These are phyloP conservation scores for Lerema accius DNA, from an alignment of 1,140 invertebrate genomes.

Conservation along the genomic window DNA sequence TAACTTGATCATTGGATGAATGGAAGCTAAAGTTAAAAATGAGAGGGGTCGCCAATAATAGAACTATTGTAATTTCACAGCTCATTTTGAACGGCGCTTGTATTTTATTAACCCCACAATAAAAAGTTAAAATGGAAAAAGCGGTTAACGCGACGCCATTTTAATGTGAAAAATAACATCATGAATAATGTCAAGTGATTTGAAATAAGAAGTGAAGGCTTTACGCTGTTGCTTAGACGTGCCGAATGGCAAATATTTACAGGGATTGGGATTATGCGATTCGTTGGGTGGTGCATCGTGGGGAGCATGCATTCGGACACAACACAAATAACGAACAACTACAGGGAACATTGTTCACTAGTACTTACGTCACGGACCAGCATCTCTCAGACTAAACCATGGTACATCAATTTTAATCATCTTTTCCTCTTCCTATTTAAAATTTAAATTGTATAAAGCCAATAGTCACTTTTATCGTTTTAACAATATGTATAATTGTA, in stretches of 20 bases:
- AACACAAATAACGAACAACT: conserved; percentile 55
- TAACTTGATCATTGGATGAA: conserved; percentile 7
- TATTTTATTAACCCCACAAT: neutral
- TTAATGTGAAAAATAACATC: neutral
- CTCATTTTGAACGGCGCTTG: neutral
- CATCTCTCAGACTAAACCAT: conserved; percentile 33
- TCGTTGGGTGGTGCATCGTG: conserved; percentile 45
- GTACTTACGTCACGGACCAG: conserved; percentile 59
- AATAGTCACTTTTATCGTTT: conserved; percentile 54
- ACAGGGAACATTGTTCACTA: conserved; percentile 64
- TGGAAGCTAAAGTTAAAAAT: conserved; percentile 1
- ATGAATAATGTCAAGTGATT: neutral
- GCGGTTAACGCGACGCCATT: too few relatives aligned
- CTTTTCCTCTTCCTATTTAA: conserved; percentile 63
- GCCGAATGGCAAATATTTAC: conserved; percentile 24
- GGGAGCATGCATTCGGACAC: conserved; percentile 60
- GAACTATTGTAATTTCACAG: conserved; percentile 3
- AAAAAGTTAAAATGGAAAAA: too few relatives aligned
- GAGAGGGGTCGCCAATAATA: neutral
- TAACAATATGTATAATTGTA: conserved; percentile 22
- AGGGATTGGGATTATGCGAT: conserved; percentile 22
- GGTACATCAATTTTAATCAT: conserved; percentile 49
- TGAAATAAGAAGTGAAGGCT: conserved; percentile 3
- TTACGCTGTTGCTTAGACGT: conserved; percentile 1
- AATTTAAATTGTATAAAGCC: conserved; percentile 35